phyloP scores from a whole-genome alignment of 2,888 invertebrate species.

The Dexiosoma caninum region DNA sequence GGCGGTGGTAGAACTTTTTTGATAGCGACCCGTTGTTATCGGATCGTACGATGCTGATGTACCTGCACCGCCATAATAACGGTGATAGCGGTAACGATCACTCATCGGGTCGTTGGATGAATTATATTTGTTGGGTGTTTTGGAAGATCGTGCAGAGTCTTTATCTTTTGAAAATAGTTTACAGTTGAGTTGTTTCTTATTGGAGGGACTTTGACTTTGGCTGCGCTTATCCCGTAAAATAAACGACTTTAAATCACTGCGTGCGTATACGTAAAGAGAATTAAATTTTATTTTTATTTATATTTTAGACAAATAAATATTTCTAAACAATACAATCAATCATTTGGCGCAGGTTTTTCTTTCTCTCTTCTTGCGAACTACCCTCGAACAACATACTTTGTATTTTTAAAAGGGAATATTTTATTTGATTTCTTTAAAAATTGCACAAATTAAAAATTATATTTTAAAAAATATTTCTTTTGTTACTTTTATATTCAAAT shows the following conservation, averaged over 20 bases:
- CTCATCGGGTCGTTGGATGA: conserved; percentile 69
- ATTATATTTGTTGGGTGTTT: conserved; percentile 60
- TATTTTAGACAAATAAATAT: background rate
- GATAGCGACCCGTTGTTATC: conserved; percentile 69
- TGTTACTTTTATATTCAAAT: background rate
- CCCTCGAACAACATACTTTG: background rate
- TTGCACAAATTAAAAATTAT: too few relatives aligned
- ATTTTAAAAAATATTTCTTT: background rate
- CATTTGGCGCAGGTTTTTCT: background rate
- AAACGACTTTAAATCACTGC: conserved; percentile 64
- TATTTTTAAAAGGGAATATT: background rate
- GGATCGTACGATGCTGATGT: conserved; percentile 47
- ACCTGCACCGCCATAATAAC: conserved; percentile 73
- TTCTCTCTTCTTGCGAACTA: background rate
- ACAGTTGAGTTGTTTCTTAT: conserved; percentile 65
- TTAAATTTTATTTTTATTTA: conserved; percentile 32
- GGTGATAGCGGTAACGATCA: conserved; percentile 73
- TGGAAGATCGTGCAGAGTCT: conserved; percentile 47
- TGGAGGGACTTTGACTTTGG: conserved; percentile 70
- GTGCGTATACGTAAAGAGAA: background rate
- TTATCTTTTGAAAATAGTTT: conserved; percentile 58
- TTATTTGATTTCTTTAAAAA: background rate
- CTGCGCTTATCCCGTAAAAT: conserved; percentile 65
- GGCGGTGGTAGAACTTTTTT: conserved; percentile 72
- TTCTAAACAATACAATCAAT: conserved; percentile 34